Evolutionary conservation across 2,888 invertebrate genomes (phyloP).

Genomic region (Caenorhabditis zanzibari): DNA sequence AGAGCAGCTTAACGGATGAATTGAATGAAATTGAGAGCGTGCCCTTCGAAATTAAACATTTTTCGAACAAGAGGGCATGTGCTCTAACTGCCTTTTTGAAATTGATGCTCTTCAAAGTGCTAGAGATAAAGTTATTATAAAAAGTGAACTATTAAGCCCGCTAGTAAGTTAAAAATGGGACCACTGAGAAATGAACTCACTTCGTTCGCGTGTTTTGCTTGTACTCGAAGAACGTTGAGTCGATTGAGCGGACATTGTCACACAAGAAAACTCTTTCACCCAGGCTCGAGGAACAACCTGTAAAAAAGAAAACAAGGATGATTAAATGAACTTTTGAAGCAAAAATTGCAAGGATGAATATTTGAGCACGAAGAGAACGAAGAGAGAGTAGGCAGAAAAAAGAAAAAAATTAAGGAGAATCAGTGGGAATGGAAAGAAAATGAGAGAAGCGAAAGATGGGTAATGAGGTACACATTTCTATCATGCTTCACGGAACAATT

Average conservation of each 20-base stretch:
- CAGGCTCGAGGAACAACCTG: constrained; percentile 45
- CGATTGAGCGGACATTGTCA: background rate
- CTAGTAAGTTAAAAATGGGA: background rate
- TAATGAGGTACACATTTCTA: constrained; percentile 56
- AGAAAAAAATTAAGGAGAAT: constrained; percentile 16
- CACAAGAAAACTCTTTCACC: constrained; percentile 20
- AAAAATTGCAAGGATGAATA: constrained; percentile 14
- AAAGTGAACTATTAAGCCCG: constrained; percentile 17
- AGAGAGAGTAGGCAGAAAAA: constrained; percentile 31
- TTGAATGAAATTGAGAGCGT: constrained; percentile 14
- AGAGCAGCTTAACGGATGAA: constrained; percentile 1
- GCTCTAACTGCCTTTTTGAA: constrained; percentile 12
- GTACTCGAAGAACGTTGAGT: constrained; percentile 62
- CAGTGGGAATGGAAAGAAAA: constrained; percentile 19
- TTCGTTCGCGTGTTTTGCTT: constrained; percentile 59
- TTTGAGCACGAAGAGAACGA: constrained; percentile 1
- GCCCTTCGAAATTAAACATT: constrained; percentile 51
- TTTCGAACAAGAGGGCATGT: constrained; percentile 32
- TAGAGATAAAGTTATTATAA: constrained; percentile 17
- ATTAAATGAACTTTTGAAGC: background rate
- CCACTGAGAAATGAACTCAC: constrained; percentile 29
- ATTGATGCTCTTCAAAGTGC: constrained; percentile 3
- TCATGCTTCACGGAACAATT: constrained; percentile 61
- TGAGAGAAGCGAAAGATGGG: constrained; percentile 41
- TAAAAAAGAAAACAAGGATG: background rate